These are phyloP conservation scores for Steinernema carpocapsae DNA, from an alignment of 2,888 invertebrate genomes.

Conservation along the genomic window DNA sequence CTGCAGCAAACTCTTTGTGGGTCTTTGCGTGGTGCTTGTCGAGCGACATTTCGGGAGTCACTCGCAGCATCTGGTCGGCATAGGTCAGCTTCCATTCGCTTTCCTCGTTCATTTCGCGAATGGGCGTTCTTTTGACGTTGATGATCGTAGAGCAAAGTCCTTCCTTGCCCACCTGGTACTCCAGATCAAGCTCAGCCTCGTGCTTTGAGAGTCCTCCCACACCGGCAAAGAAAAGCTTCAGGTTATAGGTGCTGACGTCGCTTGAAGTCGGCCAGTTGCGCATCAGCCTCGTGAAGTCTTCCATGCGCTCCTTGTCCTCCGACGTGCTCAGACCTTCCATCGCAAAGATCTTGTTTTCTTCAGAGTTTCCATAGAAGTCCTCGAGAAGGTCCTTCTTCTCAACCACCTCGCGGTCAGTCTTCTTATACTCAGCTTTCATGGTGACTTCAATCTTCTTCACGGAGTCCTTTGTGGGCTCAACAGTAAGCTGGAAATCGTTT, in stretches of 20 bases:
- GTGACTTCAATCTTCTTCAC: not conserved
- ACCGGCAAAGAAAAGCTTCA: not conserved
- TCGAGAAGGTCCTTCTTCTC: not conserved
- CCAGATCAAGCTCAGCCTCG: conserved; percentile 39
- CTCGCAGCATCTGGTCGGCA: not conserved
- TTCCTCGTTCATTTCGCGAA: conserved; percentile 41
- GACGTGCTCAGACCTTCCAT: not conserved
- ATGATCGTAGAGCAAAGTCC: not conserved
- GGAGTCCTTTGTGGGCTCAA: not conserved
- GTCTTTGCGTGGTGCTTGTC: conserved; percentile 49
- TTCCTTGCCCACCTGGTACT: conserved; percentile 44
- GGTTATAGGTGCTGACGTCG: conserved; percentile 23
- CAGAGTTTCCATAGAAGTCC: not conserved
- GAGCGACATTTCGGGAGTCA: conserved; percentile 37
- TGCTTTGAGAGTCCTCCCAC: conserved; percentile 38
- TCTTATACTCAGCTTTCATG: not conserved
- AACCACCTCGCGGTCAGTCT: not conserved
- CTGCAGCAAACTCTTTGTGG: conserved; percentile 50
- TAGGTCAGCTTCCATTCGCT: conserved; percentile 56
- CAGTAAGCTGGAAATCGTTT: not conserved
- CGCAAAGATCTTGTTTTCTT: not conserved
- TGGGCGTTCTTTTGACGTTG: conserved; percentile 42
- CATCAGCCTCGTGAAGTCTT: conserved; percentile 4
- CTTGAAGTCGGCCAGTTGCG: not conserved
- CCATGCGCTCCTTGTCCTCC: not conserved